Conservation (phyloP, 2,888 invertebrate genomes). For the Carterocephalus palaemon region DNA sequence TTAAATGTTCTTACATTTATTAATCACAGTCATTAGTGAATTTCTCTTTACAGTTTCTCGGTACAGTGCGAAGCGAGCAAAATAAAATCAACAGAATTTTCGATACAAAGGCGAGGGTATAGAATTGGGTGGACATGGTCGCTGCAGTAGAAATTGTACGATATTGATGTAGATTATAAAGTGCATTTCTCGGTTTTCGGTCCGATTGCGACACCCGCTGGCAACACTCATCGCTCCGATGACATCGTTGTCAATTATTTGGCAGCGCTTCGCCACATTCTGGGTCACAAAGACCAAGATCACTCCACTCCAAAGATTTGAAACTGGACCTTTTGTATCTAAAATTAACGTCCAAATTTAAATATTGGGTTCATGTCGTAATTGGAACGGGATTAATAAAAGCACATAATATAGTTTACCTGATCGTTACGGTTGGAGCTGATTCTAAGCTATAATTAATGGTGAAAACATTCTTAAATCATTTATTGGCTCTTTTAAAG, state of each 20-base stretch:
- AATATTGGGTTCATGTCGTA: constrained; percentile 1
- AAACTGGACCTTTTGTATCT: constrained; percentile 19
- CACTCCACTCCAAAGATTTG: constrained; percentile 19
- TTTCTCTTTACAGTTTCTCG: too few species aligned
- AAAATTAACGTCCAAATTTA: constrained; percentile 21
- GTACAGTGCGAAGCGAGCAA: too few species aligned
- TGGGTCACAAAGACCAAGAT: constrained; percentile 63
- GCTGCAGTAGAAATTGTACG: too few species aligned
- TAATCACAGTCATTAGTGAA: too few species aligned
- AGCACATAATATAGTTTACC: constrained; percentile 13
- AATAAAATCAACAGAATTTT: too few species aligned
- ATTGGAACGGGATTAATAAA: constrained; percentile 24
- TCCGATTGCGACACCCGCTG: constrained; percentile 42
- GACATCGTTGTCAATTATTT: constrained; percentile 74
- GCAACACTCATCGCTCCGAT: constrained; percentile 53
- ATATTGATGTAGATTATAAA: background rate
- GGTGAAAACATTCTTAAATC: too few species aligned
- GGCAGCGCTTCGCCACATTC: constrained; percentile 67
- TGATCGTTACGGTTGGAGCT: background rate
- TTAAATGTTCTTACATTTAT: too few species aligned
- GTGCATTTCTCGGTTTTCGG: constrained; percentile 15
- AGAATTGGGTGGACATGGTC: background rate
- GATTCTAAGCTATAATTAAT: background rate
- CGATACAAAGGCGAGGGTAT: background rate
- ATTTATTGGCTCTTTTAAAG: too few species aligned